Evolutionary conservation across 1,140 invertebrate genomes (phyloP).

Genomic region (honey bee (Apis mellifera)): DNA sequence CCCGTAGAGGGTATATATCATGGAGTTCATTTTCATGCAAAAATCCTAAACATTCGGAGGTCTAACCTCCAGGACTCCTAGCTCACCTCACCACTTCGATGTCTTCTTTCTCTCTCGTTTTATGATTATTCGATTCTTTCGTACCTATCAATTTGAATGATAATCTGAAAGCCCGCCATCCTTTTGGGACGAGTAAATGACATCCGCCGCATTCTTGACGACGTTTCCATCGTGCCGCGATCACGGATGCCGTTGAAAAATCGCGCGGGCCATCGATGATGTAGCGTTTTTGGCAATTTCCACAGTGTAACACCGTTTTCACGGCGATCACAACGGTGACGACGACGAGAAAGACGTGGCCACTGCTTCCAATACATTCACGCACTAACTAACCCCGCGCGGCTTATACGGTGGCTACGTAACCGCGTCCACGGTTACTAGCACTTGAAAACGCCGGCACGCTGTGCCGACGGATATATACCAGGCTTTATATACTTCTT

Average conservation of each 20-base stretch:
- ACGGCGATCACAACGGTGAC: constrained; percentile 32
- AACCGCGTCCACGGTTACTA: constrained; percentile 12
- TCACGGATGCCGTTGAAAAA: not conserved
- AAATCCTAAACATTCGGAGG: constrained; percentile 27
- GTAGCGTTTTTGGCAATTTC: not conserved
- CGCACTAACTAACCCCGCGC: constrained; percentile 12
- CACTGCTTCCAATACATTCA: constrained; percentile 53
- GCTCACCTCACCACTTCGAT: not conserved
- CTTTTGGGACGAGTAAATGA: not conserved
- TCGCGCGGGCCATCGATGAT: constrained; percentile 39
- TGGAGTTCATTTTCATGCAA: constrained; percentile 71
- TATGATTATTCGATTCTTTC: constrained; percentile 16
- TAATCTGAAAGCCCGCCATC: constrained; percentile 29
- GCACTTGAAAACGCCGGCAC: constrained; percentile 29
- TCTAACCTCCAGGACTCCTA: constrained; percentile 26
- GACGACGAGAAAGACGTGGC: constrained; percentile 37
- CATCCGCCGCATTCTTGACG: constrained; percentile 37
- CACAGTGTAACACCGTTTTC: constrained; percentile 30
- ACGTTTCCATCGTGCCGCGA: constrained; percentile 30
- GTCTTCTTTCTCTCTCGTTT: not conserved
- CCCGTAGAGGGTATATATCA: constrained; percentile 81
- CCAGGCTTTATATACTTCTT: not conserved
- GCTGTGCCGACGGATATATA: not conserved
- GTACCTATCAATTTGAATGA: constrained; percentile 1
- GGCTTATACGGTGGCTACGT: constrained; percentile 4